Evolutionary conservation across 1,140 invertebrate genomes (phyloP), one percentile per base, ranked within the genome.

Genomic region (Mizuhopecten yessoensis): DNA sequence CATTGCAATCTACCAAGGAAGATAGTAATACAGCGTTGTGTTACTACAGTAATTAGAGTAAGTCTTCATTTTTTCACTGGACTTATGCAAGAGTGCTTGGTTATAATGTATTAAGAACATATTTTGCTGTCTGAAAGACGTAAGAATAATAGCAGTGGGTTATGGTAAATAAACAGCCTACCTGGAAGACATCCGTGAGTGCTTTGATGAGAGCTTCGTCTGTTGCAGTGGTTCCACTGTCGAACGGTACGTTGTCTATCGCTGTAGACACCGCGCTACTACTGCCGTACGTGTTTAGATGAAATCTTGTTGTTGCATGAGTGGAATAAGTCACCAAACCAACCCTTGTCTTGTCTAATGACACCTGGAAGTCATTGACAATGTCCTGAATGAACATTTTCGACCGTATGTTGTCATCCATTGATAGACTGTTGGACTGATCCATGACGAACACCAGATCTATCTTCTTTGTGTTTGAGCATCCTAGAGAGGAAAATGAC

Each of bases 361-460:
- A 33, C 9, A 94, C 92, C 23, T 91, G 75, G 49, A 93, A 88
- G 34, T 57, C 33, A 33, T 91, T 42, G 7, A 93, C 86, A n/a
- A 93, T 89, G 0, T 91, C 88, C 17, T 87, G 86, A 7, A 93
- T 87, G 33, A 94, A 94, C 17, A 88, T 75, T 86, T 93, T 92
- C 17, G 90, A 89, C 75, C 89, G 87, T n/a, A 33, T 33, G n/a
- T 93, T 93, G 39, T 94, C 90, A 29, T 88, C 90, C 3, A 57
- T 23, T 13, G 75, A 89, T 34, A 94, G 57, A 87, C 90, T 92
- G 15, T 93, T 91, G 0, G 92, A 94, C 86, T 89, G 90, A 49
- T 94, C 93, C 33, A 93, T 57, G 0, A 94, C 87, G 90, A 94
- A 93, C 36, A 86, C 93, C 20, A 94, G 45, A 49, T 94, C 93